These are phyloP conservation scores for Dendrocincla tyrannina DNA, from an alignment of 2,797 vertebrate species.

Conservation along the genomic window DNA sequence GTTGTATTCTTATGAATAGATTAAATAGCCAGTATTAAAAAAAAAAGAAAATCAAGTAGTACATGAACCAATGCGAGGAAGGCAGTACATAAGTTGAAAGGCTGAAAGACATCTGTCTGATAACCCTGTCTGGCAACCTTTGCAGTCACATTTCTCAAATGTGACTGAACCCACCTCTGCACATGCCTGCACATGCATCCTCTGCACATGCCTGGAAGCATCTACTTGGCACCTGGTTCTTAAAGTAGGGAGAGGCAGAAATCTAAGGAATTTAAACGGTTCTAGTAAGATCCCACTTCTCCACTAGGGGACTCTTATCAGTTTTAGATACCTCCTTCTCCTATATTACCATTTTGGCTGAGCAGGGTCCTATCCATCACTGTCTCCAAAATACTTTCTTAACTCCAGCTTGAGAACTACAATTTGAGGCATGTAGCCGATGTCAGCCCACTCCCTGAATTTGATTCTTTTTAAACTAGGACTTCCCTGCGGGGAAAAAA, in stretches of 20 bases:
- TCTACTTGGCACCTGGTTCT: not conserved
- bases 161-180: no score
- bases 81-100: not conserved
- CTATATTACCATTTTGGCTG: not conserved
- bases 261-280: not conserved
- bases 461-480: not conserved
- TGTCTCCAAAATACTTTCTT: not conserved
- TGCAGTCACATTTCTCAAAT: not conserved
- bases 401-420: not conserved
- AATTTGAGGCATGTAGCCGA: not conserved
- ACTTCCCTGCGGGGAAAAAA: not conserved
- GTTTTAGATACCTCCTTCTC: not conserved
- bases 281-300: not conserved
- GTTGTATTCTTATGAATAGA: not conserved
- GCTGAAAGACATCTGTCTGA: rapidly evolving
- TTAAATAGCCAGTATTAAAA: not conserved
- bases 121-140: not conserved
- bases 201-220: not conserved
- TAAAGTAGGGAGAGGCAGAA: not conserved
- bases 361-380: not conserved
- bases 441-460: not conserved
- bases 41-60: not conserved
- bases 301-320: not conserved
- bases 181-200: no score
- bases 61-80: rapidly evolving